These are phyloP conservation scores for Daboia siamensis DNA, from an alignment of 2,113 vertebrate species.

Conservation along the genomic window DNA sequence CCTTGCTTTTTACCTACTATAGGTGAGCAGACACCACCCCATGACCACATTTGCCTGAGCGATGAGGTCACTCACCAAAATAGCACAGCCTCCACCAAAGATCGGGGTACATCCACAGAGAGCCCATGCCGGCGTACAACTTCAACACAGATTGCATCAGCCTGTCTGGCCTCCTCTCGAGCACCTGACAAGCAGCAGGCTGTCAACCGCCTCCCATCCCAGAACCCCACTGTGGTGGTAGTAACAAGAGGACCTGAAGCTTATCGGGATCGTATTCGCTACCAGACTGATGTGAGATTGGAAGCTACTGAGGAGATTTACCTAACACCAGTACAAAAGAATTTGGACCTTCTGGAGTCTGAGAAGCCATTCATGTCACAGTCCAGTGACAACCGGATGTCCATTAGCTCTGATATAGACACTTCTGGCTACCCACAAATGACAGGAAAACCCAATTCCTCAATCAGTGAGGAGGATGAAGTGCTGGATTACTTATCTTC, in stretches of 20 bases:
- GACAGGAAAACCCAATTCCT: constrained; percentile 82
- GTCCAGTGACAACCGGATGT: constrained; percentile 87
- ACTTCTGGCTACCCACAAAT: constrained; percentile 80
- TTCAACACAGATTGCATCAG: constrained; percentile 77
- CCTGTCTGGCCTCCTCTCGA: constrained; percentile 62
- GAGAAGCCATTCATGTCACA: constrained; percentile 83
- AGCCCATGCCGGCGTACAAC: constrained; percentile 80
- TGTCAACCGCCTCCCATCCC: constrained; percentile 51
- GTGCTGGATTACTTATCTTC: constrained; percentile 78
- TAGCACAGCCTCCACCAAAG: constrained; percentile 85
- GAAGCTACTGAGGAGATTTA: constrained; percentile 98
- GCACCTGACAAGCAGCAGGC: constrained; percentile 61
- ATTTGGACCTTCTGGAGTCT: constrained; percentile 75
- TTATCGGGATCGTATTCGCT: constrained; percentile 85
- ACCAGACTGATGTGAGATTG: constrained; percentile 85
- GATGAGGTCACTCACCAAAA: constrained; percentile 88
- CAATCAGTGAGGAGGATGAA: constrained; percentile 90
- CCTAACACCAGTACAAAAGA: constrained; percentile 89
- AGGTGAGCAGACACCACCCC: constrained; percentile 88
- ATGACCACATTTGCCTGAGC: constrained; percentile 91
- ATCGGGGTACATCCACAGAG: constrained; percentile 91
- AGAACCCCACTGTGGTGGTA: constrained; percentile 67
- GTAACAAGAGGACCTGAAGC: constrained; percentile 62
- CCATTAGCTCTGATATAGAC: constrained; percentile 88
- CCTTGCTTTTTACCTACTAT: not conserved